Base-by-base conservation (phyloP, 2,113 vertebrate species). In the Peromyscus polionotus region DNA sequence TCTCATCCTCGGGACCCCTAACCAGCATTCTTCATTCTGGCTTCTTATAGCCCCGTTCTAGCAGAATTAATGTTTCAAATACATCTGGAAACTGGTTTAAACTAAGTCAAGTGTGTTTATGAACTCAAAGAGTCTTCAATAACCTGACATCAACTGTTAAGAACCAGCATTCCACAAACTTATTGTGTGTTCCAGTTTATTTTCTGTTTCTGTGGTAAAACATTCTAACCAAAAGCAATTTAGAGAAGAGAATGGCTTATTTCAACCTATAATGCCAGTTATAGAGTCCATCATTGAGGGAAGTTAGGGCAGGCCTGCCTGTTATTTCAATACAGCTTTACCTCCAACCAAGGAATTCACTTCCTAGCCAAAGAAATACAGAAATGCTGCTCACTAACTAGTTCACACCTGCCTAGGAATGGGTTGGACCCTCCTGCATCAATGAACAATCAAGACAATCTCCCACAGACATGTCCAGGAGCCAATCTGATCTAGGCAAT, bases 71-170 rank as follows among this genome's bases (percentile, higher is more conserved):
- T 33, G 4, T 57, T 80, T 95, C 90, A 96, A 94, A 92, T 54
- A 67, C 90, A 90, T 80, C 12, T 51, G 39, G 54, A 93, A 54
- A 85, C 88, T 88, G 36, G 6, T 63, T 85, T 92, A 84, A 93
- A 90, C 10, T 26, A 85, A 79, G 48, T 57, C 67, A 54, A 67
- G n/a, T 26, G 48, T 48, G 1, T 59, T 95, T 14, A 84, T 79
- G 39, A 76, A 96, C 88, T 96, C 87, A 67, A 36, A 73, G 85
- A 85, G 61, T 0, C 59, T 96, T 97, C 92, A 92, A 92, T 68
- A 93, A 90, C 17, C 61, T 81, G 67, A 63, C 31, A 90, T 80
- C 45, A 77, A 63, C 14, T 88, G 33, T 48, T 86, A 84, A 84
- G 72, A 97, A 59, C 84, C 28, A 80, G 16, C 22, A 86, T 88